A percentile compares a stretch with the other conserved stretches of the same genome.
Evolutionary conservation across 2,888 invertebrate genomes (phyloP).

Genomic region (Thysanoteuthis rhombus): DNA sequence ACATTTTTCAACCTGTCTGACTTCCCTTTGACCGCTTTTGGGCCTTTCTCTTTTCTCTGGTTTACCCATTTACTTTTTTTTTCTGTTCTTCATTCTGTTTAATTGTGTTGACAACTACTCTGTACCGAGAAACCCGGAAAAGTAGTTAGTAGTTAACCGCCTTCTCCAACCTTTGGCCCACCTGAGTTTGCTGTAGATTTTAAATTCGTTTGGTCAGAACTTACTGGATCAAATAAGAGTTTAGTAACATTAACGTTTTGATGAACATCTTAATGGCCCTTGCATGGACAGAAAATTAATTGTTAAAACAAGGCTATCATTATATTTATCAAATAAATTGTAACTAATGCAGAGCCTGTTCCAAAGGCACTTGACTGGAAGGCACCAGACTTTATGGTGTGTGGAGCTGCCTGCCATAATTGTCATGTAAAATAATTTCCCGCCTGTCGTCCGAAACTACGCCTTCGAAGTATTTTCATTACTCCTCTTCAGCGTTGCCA

Average conservation of each 20-base stretch:
- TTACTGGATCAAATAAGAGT: background rate
- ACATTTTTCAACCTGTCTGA: no score
- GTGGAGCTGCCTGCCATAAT: no score
- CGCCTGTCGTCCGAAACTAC: no score
- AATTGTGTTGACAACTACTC: background rate
- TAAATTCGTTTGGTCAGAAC: background rate
- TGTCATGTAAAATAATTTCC: no score
- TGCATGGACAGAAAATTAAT: background rate
- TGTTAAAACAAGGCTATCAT: background rate
- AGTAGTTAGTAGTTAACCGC: background rate
- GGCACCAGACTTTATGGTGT: no score
- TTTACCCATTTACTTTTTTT: background rate
- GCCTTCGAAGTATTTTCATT: no score
- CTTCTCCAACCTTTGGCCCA: background rate
- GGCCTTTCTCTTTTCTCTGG: no score
- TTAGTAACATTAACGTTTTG: background rate
- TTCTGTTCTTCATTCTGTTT: background rate
- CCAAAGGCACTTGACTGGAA: no score
- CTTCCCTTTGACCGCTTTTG: no score
- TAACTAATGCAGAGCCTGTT: no score
- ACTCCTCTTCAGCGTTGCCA: no score
- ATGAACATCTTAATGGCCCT: background rate
- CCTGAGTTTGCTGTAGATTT: background rate
- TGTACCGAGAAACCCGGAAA: background rate
- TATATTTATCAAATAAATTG: no score